Conservation (phyloP, 30 jellyfish, hydroid and myxozoan genomes). For the Aurelia aurita complex sp. Pacific region DNA sequence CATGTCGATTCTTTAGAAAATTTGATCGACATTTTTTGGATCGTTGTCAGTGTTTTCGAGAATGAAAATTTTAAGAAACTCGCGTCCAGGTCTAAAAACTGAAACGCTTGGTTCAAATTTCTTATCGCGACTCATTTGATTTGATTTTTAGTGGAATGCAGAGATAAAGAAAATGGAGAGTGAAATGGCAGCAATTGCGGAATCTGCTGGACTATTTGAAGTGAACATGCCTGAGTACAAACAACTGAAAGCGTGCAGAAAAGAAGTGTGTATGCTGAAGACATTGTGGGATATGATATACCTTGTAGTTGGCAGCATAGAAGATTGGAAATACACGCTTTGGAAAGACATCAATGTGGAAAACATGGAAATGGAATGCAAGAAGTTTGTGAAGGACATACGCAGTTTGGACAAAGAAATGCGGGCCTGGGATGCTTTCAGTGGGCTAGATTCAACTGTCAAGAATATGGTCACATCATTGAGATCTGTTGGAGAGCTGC, state of each 20-base stretch:
- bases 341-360: conserved; percentile 96
- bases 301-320: conserved; percentile 83
- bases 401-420: conserved; percentile 94
- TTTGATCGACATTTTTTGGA: too few species aligned
- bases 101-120: too few species aligned
- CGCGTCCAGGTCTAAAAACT: too few species aligned
- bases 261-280: conserved; percentile 87
- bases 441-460: conserved; percentile 93
- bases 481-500: conserved; percentile 96
- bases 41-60: too few species aligned
- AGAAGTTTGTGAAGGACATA: conserved; percentile 94
- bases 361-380: conserved; percentile 96
- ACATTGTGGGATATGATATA: conserved; percentile 93
- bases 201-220: conserved; percentile 97
- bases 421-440: conserved; percentile 99
- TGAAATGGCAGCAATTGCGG: conserved; percentile 85
- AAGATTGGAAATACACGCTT: conserved; percentile 91
- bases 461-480: conserved; percentile 94
- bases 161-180: conserved; percentile 79
- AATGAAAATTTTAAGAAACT: too few species aligned
- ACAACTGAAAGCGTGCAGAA: conserved; percentile 96
- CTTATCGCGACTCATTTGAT: too few species aligned
- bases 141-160: conserved; percentile 79
- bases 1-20: too few species aligned
- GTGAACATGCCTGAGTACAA: conserved; percentile 96